Evolutionary conservation across 1,140 invertebrate species (phyloP).

Genomic region (Choristoneura fumiferana): DNA sequence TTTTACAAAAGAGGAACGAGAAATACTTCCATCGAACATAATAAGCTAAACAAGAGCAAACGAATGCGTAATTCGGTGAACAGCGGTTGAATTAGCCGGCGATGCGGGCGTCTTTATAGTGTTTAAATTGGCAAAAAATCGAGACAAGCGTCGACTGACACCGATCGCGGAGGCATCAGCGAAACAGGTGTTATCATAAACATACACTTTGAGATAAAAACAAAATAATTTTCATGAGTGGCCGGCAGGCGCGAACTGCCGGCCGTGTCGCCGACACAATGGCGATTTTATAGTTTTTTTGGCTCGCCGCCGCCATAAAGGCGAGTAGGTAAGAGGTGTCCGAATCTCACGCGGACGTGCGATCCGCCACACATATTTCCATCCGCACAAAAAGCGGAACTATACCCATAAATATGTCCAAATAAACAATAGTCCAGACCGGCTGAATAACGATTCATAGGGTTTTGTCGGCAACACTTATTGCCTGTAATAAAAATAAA

Average conservation of each 20-base stretch:
- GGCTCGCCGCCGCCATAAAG: constrained; percentile 65
- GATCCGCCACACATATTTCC: constrained; percentile 77
- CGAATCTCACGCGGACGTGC: constrained; percentile 76
- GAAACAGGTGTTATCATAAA: constrained; percentile 79
- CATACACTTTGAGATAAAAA: constrained; percentile 78
- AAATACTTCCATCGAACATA: constrained; percentile 28
- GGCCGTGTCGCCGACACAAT: constrained; percentile 75
- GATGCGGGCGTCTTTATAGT: constrained; percentile 76
- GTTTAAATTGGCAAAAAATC: constrained; percentile 77
- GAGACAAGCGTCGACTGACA: constrained; percentile 71
- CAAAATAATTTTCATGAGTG: constrained; percentile 77
- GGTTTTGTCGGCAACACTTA: constrained; percentile 43
- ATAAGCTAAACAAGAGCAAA: constrained; percentile 49
- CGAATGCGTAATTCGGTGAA: constrained; percentile 70
- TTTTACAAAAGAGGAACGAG: constrained; percentile 24
- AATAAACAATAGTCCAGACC: constrained; percentile 74
- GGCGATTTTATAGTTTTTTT: constrained; percentile 73
- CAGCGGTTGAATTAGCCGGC: constrained; percentile 73
- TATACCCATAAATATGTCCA: constrained; percentile 78
- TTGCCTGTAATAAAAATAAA: constrained; percentile 16
- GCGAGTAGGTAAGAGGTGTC: constrained; percentile 77
- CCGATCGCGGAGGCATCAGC: constrained; percentile 73
- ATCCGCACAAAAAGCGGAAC: constrained; percentile 76
- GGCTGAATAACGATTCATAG: constrained; percentile 48
- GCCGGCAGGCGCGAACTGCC: constrained; percentile 74